Conservation (phyloP, 2,888 invertebrate species). For the Trichopria drosophilae region DNA sequence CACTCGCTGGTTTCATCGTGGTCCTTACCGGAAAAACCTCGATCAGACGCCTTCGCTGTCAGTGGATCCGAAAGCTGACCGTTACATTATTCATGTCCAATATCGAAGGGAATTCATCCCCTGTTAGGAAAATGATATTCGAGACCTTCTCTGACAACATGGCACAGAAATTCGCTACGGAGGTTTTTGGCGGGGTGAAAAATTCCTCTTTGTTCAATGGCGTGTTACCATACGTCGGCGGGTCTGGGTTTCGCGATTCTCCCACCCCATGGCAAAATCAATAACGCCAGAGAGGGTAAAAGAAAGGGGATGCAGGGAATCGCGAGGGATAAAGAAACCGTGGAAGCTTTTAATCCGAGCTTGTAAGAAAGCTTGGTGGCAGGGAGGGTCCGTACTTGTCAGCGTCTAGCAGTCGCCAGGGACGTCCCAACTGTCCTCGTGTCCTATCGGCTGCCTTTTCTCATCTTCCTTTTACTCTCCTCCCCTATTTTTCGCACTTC, state of each 20-base stretch:
- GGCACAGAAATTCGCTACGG: no score
- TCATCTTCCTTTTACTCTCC: constrained; percentile 24
- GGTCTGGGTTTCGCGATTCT: no score
- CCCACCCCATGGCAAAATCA: constrained; percentile 34
- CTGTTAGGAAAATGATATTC: no score
- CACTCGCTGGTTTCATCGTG: no score
- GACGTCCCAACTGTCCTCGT: constrained; percentile 35
- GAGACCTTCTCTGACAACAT: no score
- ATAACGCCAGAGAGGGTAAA: constrained; percentile 21
- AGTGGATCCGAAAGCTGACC: constrained; percentile 37
- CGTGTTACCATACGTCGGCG: no score
- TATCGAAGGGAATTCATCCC: constrained; percentile 55
- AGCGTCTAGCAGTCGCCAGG: constrained; percentile 51
- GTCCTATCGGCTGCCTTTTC: constrained; percentile 35
- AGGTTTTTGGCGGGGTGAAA: no score
- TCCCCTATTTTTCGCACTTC: constrained; percentile 12
- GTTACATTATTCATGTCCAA: constrained; percentile 58
- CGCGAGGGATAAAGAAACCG: constrained; percentile 25
- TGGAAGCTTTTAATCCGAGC: constrained; percentile 46
- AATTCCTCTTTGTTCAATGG: no score
- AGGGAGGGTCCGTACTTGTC: constrained; percentile 40
- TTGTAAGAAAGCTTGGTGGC: constrained; percentile 45
- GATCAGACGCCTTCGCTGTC: no score
- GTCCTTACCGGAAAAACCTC: no score
- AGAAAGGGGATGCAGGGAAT: constrained; percentile 22